Evolutionary conservation across 2,888 invertebrate genomes (phyloP), one percentile per base, ranked within the genome.

Genomic region (Eupeodes luniger): DNA sequence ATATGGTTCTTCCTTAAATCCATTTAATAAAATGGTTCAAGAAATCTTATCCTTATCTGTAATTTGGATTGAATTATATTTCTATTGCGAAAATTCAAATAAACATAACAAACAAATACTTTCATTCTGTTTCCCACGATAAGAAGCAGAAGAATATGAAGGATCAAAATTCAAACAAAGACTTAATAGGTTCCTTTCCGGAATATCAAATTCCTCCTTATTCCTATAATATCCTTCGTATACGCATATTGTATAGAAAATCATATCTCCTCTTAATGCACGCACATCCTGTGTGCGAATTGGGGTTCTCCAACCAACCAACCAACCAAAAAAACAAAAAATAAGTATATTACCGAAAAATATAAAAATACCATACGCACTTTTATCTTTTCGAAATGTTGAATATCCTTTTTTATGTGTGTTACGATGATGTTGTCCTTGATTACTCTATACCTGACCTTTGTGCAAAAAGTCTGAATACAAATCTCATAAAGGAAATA

Each of bases 251-350:
- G 78, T 81, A 85, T 75, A 74, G 76, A 36, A 70, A 53, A 40
- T 47, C 53, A 67, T 55, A 53, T 76, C 51, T 67, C 59, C 51
- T 67, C 59, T 36, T 51, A 75, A 75, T 88, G 78, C 81, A 88
- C 88, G 81, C 88, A 85, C 88, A 85, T 88, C 88, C 88, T 88
- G 85, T 85, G 34, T 81, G 74, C 77, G 74, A 81, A 67, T 81
- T 64, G 16, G 67, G 47, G n/a, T 59, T 53, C 74, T 67, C 55
- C 55, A 74, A 75, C 27, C 27, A 81, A 40, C 12, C 40, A 49
- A 69, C 27, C 27, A n/a, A 19, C 19, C 19, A 19, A 19, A 7
- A 47, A 40, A 7, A 10, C 0, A 16, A 10, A 61, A 34, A 34
- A 53, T 53, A 36, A 12, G 11, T 27, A 27, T 27, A 27, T 27